Base-by-base conservation (phyloP, 2,797 vertebrate genomes). In the Onychomys leucogaster region DNA sequence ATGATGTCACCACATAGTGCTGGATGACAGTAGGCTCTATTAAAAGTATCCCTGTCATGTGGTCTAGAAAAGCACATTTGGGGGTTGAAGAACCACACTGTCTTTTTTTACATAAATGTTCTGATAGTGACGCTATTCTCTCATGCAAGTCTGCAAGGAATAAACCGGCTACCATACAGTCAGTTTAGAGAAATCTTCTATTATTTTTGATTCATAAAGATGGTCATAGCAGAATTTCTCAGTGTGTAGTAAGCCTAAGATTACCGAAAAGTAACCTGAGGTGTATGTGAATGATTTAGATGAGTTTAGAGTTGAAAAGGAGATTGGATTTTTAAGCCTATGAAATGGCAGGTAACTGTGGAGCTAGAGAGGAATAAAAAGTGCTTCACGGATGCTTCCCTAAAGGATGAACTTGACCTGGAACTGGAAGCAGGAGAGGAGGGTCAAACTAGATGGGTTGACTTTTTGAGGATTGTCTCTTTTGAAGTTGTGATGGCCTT, bases 191-290 rank as follows among this genome's bases (percentile, higher is more conserved):
- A 11, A 96, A 82, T 49, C 84, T 84, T 91, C 13, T 29, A 80
- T 80, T 90, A 80, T 89, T 94, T 93, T n/a, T 17, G 52, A 34
- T 83, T 75, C 86, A 69, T 89, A 52, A 93, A 93, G 46, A 13
- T 37, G 13, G 0, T 71, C 90, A 43, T 77, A 41, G 8, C 1
- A 91, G 29, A 89, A 32, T 27, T 91, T 81, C 25, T 5, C 71
- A 25, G 75, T 90, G 17, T 37, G 11, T 49, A 61, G 25, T 46
- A 91, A 80, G 77, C 1, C 55, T 93, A 49, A 10, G 17, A 41
- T 89, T 91, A 46, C 82, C 46, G 71, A 63, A 80, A 96, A 87
- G 57, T 80, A 94, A 83, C 32, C 85, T 71, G 61, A 91, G 23
- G 4, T 71, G 4, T 83, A 32, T 83, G 59, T 34, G 17, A 65